phyloP scores from a whole-genome alignment of 2,113 vertebrate species.

The Macaca mulatta region DNA sequence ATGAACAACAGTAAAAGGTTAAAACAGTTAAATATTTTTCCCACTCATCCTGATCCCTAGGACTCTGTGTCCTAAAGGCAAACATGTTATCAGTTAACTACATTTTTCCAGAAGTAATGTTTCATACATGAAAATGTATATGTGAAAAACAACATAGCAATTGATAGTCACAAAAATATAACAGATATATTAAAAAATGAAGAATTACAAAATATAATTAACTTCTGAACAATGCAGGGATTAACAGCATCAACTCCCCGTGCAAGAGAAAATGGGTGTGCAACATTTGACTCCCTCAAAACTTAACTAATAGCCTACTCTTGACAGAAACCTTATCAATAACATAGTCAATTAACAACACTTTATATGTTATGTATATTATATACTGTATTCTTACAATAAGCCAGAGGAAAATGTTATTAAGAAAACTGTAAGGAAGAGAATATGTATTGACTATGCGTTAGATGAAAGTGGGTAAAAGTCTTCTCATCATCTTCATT shows the following conservation, averaged over 20 bases:
- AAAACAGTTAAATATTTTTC: not conserved
- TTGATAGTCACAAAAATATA: not conserved
- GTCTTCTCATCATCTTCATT: not conserved
- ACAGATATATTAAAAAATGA: not conserved
- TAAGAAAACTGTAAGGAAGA: not conserved
- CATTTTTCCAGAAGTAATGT: not conserved
- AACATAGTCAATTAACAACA: not conserved
- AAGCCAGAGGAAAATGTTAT: not conserved
- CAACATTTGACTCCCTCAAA: not conserved
- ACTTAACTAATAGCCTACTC: not conserved
- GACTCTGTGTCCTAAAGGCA: not conserved
- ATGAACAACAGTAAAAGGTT: not conserved
- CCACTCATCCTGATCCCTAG: not conserved
- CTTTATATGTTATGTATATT: not conserved
- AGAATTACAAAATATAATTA: not conserved
- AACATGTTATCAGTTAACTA: not conserved
- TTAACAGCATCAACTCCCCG: not conserved
- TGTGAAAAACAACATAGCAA: not conserved
- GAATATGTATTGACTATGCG: not conserved
- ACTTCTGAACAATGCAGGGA: not conserved
- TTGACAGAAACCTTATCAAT: not conserved
- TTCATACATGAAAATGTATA: not conserved
- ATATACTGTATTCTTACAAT: not conserved
- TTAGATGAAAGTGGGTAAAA: not conserved
- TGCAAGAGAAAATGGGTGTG: not conserved